These are phyloP conservation scores for Martes martes DNA, from an alignment of 2,113 vertebrate species.

Conservation along the genomic window DNA sequence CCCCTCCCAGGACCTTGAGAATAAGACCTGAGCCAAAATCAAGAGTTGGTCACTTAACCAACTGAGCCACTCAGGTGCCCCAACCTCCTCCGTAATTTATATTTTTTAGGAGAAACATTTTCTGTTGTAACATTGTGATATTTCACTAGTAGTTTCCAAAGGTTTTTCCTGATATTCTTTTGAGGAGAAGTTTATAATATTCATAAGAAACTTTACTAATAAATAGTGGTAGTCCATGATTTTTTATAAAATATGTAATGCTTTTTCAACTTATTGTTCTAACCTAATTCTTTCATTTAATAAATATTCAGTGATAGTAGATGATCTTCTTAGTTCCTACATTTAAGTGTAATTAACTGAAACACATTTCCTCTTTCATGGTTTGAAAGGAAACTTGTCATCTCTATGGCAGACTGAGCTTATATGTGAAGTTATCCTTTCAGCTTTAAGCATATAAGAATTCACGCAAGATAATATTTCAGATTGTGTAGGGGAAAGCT, in stretches of 20 bases:
- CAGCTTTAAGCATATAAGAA: neutral
- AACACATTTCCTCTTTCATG: neutral
- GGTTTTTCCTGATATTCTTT: neutral
- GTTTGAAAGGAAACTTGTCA: neutral
- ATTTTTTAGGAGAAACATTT: neutral
- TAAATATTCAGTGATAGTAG: neutral
- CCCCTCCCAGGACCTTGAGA: neutral
- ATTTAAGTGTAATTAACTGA: neutral
- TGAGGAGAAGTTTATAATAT: neutral
- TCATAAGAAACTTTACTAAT: neutral
- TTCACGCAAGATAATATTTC: neutral
- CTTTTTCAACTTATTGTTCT: neutral
- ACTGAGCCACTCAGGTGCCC: neutral
- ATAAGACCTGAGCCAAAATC: neutral
- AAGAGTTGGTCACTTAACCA: neutral
- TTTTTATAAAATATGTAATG: neutral
- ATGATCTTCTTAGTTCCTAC: neutral
- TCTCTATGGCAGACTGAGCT: neutral
- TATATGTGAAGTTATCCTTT: neutral
- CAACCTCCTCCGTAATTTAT: neutral
- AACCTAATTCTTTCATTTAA: neutral
- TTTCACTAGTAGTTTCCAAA: neutral
- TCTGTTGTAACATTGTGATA: neutral
- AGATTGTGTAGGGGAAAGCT: neutral
- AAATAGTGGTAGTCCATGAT: neutral